These are phyloP conservation scores for Drosophila biarmipes DNA, from an alignment of 1,140 invertebrate species.

Conservation along the genomic window DNA sequence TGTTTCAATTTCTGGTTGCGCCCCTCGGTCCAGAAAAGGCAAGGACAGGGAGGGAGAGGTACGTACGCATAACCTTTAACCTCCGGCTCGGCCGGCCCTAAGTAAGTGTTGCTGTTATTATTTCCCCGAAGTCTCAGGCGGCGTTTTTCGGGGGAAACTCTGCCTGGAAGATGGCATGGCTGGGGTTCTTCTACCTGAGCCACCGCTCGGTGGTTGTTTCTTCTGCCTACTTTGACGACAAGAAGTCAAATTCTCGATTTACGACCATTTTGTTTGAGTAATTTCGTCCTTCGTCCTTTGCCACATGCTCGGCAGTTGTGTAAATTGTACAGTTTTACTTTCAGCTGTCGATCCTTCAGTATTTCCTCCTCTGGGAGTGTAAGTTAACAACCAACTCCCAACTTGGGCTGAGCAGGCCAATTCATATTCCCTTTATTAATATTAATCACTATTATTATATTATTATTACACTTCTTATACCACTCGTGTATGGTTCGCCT, in stretches of 20 bases:
- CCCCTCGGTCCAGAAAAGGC: conserved; percentile 42
- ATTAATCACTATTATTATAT: too few relatives aligned
- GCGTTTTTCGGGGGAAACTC: conserved; percentile 60
- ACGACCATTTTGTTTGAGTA: conserved; percentile 84
- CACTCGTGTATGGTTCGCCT: too few relatives aligned
- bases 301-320: conserved; percentile 70
- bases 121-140: conserved; percentile 65
- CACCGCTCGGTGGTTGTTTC: conserved; percentile 69
- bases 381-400: too few relatives aligned
- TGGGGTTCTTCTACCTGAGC: conserved; percentile 58
- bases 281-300: conserved; percentile 55
- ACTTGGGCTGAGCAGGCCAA: too few relatives aligned
- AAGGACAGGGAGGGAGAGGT: neutral
- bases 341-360: conserved; percentile 55
- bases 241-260: conserved; percentile 84
- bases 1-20: conserved; percentile 77
- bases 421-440: too few relatives aligned
- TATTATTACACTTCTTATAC: too few relatives aligned
- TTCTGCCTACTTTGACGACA: conserved; percentile 77
- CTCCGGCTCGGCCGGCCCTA: neutral
- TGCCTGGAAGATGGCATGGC: neutral
- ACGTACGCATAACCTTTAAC: conserved; percentile 25
- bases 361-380: conserved; percentile 11
- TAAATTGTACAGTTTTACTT: conserved; percentile 79
- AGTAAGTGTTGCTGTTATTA: conserved; percentile 26